These are phyloP conservation scores for Drosophila lacicola DNA, from an alignment of 2,888 invertebrate genomes.

Conservation along the genomic window DNA sequence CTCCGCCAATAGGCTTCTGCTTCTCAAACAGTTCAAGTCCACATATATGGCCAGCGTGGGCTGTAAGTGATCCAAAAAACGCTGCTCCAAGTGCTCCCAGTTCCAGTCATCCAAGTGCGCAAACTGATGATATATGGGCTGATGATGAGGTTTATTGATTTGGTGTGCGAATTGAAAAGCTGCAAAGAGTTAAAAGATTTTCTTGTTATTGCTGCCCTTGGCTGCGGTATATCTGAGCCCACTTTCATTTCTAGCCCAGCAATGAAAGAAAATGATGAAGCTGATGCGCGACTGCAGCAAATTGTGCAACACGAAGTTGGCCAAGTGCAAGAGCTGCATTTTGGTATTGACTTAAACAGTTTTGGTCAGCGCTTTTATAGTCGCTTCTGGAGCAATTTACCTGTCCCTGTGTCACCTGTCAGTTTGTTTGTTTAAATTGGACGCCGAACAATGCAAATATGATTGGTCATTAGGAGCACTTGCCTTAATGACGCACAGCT, in stretches of 20 bases:
- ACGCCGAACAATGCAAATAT: constrained; percentile 13
- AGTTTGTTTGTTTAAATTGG: constrained; percentile 66
- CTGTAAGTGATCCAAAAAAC: constrained; percentile 54
- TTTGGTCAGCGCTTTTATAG: constrained; percentile 48
- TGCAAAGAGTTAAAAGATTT: constrained; percentile 1
- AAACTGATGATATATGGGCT: constrained; percentile 62
- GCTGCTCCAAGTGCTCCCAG: constrained; percentile 50
- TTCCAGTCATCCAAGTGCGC: constrained; percentile 43
- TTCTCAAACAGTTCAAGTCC: constrained; percentile 69
- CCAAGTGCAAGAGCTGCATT: constrained; percentile 60
- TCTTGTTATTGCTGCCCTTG: neutral
- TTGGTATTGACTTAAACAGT: constrained; percentile 22
- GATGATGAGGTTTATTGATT: constrained; percentile 42
- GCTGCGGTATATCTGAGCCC: neutral
- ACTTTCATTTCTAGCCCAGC: constrained; percentile 71
- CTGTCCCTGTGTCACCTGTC: constrained; percentile 53
- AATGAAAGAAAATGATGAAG: constrained; percentile 68
- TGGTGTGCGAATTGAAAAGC: constrained; percentile 50
- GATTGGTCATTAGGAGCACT: constrained; percentile 28
- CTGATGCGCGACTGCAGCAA: constrained; percentile 60
- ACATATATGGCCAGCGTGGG: constrained; percentile 72
- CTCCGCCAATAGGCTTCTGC: constrained; percentile 51
- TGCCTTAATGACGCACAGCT: constrained; percentile 31
- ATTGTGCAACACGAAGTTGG: constrained; percentile 72
- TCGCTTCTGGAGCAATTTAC: constrained; percentile 37